Evolutionary conservation across 2,113 vertebrate species (phyloP).

Genomic region (Cavia aperea): DNA sequence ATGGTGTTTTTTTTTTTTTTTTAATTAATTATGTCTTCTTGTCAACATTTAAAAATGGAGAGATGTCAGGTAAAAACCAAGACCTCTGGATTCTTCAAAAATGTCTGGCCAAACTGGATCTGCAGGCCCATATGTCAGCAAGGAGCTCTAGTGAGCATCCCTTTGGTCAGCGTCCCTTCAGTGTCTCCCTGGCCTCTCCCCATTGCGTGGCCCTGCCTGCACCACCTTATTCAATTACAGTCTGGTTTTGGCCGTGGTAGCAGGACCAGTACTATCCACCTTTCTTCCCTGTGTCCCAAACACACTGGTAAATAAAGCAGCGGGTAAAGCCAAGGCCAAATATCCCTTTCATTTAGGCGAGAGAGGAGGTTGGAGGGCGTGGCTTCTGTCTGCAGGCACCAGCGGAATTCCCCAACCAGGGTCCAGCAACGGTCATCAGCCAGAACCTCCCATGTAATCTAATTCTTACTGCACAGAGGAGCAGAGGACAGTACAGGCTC

Average conservation of each 20-base stretch:
- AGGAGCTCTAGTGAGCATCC: not conserved
- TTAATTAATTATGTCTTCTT: not conserved
- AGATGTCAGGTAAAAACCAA: not conserved
- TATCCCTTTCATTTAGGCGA: not conserved
- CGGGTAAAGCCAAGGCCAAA: not conserved
- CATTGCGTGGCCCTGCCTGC: not conserved
- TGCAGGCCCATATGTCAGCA: not conserved
- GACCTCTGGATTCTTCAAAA: not conserved
- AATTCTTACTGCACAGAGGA: not conserved
- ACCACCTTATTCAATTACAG: not conserved
- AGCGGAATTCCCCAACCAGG: not conserved
- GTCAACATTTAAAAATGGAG: not conserved
- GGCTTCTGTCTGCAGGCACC: not conserved
- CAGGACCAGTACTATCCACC: not conserved
- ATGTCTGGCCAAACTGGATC: not conserved
- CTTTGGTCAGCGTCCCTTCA: not conserved
- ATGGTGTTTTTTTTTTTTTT: not conserved
- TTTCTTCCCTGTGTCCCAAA: not conserved
- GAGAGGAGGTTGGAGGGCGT: not conserved
- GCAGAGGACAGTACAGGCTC: fast-evolving
- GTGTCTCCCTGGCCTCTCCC: not conserved
- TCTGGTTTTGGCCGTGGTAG: too few relatives aligned
- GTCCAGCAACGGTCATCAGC: fast-evolving
- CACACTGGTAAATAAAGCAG: not conserved
- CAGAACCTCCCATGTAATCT: not conserved